Percentiles rank a stretch among this genome's conserved stretches.
These are phyloP conservation scores for Holacanthus passer DNA, from an alignment of 2,113 vertebrate genomes.

Conservation along the genomic window DNA sequence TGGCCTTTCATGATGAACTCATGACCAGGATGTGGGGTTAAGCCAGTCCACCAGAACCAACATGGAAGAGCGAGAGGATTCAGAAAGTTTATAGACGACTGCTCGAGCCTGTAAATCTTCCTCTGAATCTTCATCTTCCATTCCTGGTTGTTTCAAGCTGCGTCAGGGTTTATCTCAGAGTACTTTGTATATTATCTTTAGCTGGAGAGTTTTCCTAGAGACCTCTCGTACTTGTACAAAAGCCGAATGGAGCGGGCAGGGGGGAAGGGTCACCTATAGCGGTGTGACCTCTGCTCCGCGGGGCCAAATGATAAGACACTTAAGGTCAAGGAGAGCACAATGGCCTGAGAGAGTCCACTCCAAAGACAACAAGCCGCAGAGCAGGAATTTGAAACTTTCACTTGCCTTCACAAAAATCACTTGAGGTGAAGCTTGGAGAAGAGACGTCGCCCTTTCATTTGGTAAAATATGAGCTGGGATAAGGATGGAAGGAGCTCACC, in stretches of 20 bases:
- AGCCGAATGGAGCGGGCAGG: constrained; percentile 42
- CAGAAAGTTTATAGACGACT: not conserved
- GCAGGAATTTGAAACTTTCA: constrained; percentile 75
- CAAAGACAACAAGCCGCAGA: constrained; percentile 64
- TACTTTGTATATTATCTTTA: constrained; percentile 61
- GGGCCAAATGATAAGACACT: constrained; percentile 79
- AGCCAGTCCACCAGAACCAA: constrained; percentile 41
- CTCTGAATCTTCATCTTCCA: not conserved
- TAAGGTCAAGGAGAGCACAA: constrained; percentile 80
- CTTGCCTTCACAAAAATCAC: constrained; percentile 55
- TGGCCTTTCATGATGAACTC: constrained; percentile 32
- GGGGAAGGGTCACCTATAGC: constrained; percentile 75
- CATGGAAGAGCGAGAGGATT: not conserved
- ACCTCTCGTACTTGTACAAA: constrained; percentile 69
- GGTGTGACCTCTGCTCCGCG: constrained; percentile 76
- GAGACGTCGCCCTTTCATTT: constrained; percentile 38
- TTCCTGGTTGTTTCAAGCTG: constrained; percentile 12
- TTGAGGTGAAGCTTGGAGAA: constrained; percentile 52
- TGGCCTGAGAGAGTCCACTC: constrained; percentile 74
- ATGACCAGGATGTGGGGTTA: constrained; percentile 60
- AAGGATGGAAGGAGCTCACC: constrained; percentile 42
- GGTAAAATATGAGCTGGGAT: constrained; percentile 33
- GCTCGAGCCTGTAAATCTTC: constrained; percentile 11
- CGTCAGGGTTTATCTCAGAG: constrained; percentile 27
- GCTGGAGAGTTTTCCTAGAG: constrained; percentile 53